Evolutionary conservation across 2,113 vertebrate species (phyloP).

Genomic region (Microcebus jonahi): DNA sequence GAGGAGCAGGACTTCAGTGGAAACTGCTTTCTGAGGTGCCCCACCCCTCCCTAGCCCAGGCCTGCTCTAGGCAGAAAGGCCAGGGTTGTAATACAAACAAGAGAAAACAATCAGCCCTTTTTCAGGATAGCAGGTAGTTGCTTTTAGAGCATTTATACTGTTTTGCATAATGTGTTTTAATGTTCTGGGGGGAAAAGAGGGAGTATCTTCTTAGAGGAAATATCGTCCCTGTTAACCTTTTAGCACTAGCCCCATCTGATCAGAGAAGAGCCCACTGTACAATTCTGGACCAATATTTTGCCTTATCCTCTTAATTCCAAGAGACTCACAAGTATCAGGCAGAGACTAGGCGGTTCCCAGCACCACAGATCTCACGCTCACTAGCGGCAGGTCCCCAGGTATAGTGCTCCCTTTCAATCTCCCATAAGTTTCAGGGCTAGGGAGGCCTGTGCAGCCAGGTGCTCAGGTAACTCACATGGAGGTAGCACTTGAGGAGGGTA

Average conservation of each 20-base stretch:
- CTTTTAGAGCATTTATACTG: neutral
- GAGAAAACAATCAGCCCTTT: neutral
- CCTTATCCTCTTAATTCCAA: slow-evolving; percentile 16
- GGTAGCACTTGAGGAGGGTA: slow-evolving; percentile 97
- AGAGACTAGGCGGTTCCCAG: neutral
- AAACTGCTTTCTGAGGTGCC: neutral
- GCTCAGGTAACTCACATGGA: slow-evolving; percentile 89
- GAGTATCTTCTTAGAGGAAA: neutral
- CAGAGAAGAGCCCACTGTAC: neutral
- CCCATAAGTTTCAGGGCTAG: too few species aligned
- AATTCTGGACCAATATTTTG: neutral
- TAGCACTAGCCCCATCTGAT: neutral
- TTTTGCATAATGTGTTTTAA: neutral
- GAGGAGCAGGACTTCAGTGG: neutral
- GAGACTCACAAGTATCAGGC: neutral
- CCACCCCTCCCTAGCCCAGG: neutral
- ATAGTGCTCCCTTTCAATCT: neutral
- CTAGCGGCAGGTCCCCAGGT: neutral
- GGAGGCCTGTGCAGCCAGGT: neutral
- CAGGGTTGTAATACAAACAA: neutral
- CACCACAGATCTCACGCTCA: neutral
- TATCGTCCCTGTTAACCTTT: neutral
- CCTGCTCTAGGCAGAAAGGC: neutral
- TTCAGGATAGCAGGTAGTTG: neutral
- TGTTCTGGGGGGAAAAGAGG: neutral